Evolutionary conservation across 2,888 invertebrate species (phyloP).

Genomic region (Ethmia dodecea): DNA sequence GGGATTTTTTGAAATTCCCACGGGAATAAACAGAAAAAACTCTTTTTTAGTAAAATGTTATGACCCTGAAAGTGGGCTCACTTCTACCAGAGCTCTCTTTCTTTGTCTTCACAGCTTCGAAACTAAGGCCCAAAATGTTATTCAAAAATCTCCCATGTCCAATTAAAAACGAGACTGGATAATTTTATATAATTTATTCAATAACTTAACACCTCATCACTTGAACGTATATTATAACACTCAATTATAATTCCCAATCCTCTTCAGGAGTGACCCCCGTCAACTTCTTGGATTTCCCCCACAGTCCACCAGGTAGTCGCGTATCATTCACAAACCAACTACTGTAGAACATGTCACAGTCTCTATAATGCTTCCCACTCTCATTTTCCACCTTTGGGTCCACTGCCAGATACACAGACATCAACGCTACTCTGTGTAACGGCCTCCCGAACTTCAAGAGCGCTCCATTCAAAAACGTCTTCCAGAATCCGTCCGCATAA

Average conservation of each 20-base stretch:
- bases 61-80: no score
- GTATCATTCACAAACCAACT: conserved; percentile 58
- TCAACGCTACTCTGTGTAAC: conserved; percentile 36
- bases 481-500: conserved; percentile 27
- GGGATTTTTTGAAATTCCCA: no score
- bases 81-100: no score
- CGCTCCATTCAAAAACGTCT: conserved; percentile 29
- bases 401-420: conserved; percentile 47
- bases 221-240: no score
- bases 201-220: no score
- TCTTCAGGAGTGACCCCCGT: conserved; percentile 38
- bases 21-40: no score
- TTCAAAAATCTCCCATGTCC: no score
- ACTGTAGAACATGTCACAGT: conserved; percentile 50
- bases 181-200: no score
- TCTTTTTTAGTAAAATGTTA: no score
- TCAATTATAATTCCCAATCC: conserved; percentile 63
- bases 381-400: conserved; percentile 36
- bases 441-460: conserved; percentile 37
- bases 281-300: conserved; percentile 44
- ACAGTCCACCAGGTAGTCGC: conserved; percentile 31
- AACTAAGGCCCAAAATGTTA: no score
- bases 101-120: no score
- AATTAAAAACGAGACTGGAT: no score
- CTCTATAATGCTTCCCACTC: conserved; percentile 52